Evolutionary conservation across 2,797 vertebrate species (phyloP).

Genomic region (Simalia tracyae): DNA sequence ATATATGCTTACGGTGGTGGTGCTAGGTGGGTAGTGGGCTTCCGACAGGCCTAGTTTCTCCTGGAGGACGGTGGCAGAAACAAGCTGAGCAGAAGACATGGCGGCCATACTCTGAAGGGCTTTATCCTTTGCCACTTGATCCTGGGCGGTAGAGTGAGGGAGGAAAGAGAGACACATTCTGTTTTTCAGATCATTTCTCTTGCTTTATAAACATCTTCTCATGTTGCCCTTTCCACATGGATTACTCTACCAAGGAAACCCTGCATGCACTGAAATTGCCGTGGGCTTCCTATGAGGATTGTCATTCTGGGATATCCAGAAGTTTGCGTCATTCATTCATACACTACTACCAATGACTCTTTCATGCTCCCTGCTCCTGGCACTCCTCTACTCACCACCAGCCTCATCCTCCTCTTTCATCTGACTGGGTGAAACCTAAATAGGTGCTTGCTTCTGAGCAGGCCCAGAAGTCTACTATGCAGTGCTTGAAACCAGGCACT

Average conservation of each 20-base stretch:
- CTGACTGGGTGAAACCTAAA: not conserved
- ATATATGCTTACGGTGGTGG: constrained; percentile 80
- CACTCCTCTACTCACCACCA: not conserved
- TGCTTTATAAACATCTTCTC: not conserved
- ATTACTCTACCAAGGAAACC: not conserved
- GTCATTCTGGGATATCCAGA: not conserved
- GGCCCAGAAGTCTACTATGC: not conserved
- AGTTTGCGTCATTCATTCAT: too few relatives aligned
- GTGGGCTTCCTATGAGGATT: not conserved
- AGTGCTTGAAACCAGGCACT: not conserved
- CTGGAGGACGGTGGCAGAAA: constrained; percentile 92
- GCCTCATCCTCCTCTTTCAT: not conserved
- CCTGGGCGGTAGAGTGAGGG: constrained; percentile 68
- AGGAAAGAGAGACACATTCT: not conserved
- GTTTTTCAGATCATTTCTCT: not conserved
- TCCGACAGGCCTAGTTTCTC: constrained; percentile 91
- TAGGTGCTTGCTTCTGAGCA: not conserved
- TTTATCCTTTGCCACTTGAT: constrained; percentile 97
- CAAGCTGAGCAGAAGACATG: constrained; percentile 96
- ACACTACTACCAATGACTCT: too few relatives aligned
- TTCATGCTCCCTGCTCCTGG: not conserved
- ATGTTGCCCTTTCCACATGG: not conserved
- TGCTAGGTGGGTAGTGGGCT: constrained; percentile 82
- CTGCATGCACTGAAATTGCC: not conserved
- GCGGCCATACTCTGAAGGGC: constrained; percentile 94